phyloP scores from a whole-genome alignment of 2,888 invertebrate genomes.

The Amblyjoppa fuscipennis region DNA sequence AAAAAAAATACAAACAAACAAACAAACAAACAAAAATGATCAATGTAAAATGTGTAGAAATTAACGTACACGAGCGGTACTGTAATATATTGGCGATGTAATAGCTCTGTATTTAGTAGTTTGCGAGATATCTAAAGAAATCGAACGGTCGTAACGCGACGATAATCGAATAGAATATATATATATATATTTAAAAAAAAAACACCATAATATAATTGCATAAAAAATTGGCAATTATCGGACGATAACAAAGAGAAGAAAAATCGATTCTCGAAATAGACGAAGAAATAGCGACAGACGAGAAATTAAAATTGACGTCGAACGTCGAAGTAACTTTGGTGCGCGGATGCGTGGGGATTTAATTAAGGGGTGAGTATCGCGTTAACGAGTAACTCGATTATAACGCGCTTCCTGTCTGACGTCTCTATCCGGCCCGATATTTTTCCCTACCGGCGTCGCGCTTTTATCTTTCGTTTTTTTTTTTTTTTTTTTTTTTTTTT shows the following conservation, averaged over 20 bases:
- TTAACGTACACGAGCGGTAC: slow-evolving; percentile 32
- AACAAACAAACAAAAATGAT: slow-evolving; percentile 25
- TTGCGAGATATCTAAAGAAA: slow-evolving; percentile 44
- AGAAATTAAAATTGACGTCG: slow-evolving; percentile 62
- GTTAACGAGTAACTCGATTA: slow-evolving; percentile 61
- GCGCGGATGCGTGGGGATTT: slow-evolving; percentile 67
- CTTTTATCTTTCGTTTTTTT: slow-evolving; percentile 18
- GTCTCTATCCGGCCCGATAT: neutral
- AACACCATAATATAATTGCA: slow-evolving; percentile 1
- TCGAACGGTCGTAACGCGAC: slow-evolving; percentile 17
- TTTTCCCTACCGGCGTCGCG: slow-evolving; percentile 28
- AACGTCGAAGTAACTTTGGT: slow-evolving; percentile 55
- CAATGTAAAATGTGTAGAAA: slow-evolving; percentile 52
- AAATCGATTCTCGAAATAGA: slow-evolving; percentile 13
- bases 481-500: neutral
- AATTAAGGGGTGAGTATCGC: slow-evolving; percentile 69
- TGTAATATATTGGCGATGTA: slow-evolving; percentile 29
- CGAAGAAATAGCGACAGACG: slow-evolving; percentile 49
- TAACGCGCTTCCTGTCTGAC: slow-evolving; percentile 41
- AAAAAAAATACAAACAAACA: neutral
- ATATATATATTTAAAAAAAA: neutral
- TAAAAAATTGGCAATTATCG: slow-evolving; percentile 13
- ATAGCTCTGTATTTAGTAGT: slow-evolving; percentile 9
- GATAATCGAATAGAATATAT: slow-evolving; percentile 6
- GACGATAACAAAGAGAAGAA: slow-evolving; percentile 27